A percentile compares a stretch with the other conserved stretches of the same genome.
These are phyloP conservation scores for Gastrophysa polygoni DNA, from an alignment of 2,888 invertebrate species.

Conservation along the genomic window DNA sequence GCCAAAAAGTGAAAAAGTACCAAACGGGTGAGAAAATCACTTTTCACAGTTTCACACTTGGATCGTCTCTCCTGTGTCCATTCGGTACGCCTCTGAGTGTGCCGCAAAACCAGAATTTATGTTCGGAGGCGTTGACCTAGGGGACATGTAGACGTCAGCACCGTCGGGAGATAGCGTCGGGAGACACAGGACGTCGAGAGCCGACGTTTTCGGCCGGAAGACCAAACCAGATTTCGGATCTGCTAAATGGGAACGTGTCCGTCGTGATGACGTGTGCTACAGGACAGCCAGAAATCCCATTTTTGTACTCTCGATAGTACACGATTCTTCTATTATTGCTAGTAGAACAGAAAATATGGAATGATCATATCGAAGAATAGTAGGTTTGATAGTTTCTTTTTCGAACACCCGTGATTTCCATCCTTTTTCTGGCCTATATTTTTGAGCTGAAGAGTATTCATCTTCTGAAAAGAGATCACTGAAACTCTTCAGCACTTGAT, in stretches of 20 bases:
- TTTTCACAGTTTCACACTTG: no score
- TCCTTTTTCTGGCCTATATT: no score
- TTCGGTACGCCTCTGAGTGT: no score
- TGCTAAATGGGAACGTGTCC: not conserved
- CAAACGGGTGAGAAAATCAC: no score
- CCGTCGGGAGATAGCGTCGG: constrained; percentile 13
- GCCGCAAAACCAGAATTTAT: constrained; percentile 6
- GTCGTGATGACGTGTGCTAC: not conserved
- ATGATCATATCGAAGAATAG: not conserved
- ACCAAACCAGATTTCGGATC: constrained; percentile 4
- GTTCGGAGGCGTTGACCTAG: constrained; percentile 6
- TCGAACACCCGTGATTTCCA: no score
- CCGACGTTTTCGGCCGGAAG: constrained; percentile 2
- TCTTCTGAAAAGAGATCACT: no score
- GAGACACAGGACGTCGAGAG: constrained; percentile 5
- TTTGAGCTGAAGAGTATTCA: no score
- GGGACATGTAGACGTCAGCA: constrained; percentile 12
- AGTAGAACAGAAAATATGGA: not conserved
- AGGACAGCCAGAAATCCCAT: not conserved
- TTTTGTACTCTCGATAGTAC: no score
- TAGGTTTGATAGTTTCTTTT: no score
- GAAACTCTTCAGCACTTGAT: no score
- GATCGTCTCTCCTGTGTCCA: no score
- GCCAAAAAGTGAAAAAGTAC: no score
- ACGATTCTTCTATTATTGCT: not conserved